Percentiles rank a stretch among this genome's conserved stretches.
Evolutionary conservation across 1,140 invertebrate genomes (phyloP).

Genomic region (Drosophila varians): DNA sequence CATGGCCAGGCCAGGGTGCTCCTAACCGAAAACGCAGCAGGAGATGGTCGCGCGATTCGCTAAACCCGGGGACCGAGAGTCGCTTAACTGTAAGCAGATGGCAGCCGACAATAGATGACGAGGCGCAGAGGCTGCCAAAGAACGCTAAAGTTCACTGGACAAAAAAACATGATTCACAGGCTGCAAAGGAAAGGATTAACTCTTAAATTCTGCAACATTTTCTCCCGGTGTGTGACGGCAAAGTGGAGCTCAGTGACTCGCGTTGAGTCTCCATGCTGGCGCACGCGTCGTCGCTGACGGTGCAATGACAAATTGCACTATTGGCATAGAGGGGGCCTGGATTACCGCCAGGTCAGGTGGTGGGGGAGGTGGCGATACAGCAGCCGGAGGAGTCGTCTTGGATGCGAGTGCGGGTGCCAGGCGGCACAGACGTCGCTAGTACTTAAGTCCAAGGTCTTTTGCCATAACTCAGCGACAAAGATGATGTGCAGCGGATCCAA

Average conservation of each 20-base stretch:
- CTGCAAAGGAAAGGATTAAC: no score
- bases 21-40: constrained; percentile 36
- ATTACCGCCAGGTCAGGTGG: not conserved
- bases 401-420: constrained; percentile 49
- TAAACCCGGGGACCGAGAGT: constrained; percentile 23
- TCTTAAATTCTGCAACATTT: not conserved
- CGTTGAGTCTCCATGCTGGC: constrained; percentile 58
- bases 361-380: not conserved
- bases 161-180: no score
- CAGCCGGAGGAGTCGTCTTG: constrained; percentile 1
- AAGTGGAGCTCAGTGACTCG: constrained; percentile 15
- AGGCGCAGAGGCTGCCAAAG: constrained; percentile 18
- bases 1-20: constrained; percentile 4
- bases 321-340: not conserved
- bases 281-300: constrained; percentile 72
- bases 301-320: constrained; percentile 72
- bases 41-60: constrained; percentile 25
- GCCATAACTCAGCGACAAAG: constrained; percentile 65
- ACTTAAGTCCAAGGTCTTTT: constrained; percentile 76
- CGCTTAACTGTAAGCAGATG: constrained; percentile 75
- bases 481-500: constrained; percentile 41
- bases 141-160: constrained; percentile 2
- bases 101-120: constrained; percentile 66
- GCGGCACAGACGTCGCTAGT: constrained; percentile 45
- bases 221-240: constrained; percentile 3